Conservation (phyloP, 2,888 invertebrate species). For the Alviniconcha strummeri region DNA sequence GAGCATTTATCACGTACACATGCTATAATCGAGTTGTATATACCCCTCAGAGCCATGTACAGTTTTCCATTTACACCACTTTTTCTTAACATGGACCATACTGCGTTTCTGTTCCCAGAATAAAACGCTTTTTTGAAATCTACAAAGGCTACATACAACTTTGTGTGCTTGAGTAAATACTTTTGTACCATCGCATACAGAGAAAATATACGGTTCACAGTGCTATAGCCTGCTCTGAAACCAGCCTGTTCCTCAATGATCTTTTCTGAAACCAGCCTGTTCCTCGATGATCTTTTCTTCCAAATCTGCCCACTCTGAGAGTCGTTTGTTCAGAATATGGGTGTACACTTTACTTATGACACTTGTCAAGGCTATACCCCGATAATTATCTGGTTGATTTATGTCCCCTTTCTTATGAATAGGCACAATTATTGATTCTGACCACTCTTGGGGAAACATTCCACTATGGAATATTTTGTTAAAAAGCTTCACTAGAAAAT, state of each 20-base stretch:
- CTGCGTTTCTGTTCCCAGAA: neutral
- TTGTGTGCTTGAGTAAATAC: no score
- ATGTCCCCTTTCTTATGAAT: neutral
- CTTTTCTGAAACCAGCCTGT: no score
- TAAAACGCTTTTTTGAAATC: neutral
- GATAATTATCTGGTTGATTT: slow-evolving; percentile 6
- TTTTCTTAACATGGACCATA: neutral
- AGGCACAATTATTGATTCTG: no score
- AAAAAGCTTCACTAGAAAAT: neutral
- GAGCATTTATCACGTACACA: no score
- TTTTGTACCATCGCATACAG: no score
- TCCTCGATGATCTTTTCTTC: no score
- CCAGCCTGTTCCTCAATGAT: no score
- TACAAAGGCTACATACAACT: neutral
- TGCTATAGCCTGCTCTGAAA: no score
- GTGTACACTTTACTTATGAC: neutral
- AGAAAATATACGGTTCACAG: no score
- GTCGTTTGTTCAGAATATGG: neutral
- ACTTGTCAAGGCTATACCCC: neutral
- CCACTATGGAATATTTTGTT: neutral
- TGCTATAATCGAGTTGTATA: no score
- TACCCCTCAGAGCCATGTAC: neutral
- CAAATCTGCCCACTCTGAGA: neutral
- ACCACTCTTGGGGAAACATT: no score
- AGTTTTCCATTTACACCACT: neutral